phyloP scores from a whole-genome alignment of 2,888 invertebrate genomes.

The Thalpophila matura region DNA sequence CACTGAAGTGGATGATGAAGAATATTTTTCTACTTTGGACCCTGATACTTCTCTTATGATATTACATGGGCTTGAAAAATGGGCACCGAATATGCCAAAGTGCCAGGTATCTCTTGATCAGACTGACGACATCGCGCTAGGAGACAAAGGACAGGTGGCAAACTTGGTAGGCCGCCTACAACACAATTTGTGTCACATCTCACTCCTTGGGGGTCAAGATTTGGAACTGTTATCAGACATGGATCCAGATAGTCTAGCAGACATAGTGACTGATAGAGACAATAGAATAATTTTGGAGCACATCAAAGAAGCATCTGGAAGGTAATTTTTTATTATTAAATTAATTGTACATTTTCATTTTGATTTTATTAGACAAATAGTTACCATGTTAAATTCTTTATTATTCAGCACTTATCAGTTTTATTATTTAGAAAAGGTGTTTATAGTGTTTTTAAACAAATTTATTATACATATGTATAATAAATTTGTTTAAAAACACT shows the following conservation, averaged over 20 bases:
- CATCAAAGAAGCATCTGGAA: constrained; percentile 95
- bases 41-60: constrained; percentile 96
- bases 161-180: constrained; percentile 94
- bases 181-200: constrained; percentile 96
- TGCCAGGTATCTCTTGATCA: constrained; percentile 92
- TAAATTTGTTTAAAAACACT: no score
- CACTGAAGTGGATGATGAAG: constrained; percentile 98
- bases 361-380: not conserved
- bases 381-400: not conserved
- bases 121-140: constrained; percentile 89
- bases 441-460: no score
- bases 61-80: constrained; percentile 94
- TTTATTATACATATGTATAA: no score
- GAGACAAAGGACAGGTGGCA: constrained; percentile 92
- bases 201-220: constrained; percentile 95
- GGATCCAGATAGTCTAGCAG: constrained; percentile 96
- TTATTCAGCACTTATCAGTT: not conserved
- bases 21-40: constrained; percentile 97
- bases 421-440: no score
- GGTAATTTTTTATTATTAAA: constrained; percentile 79
- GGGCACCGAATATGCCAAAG: constrained; percentile 92
- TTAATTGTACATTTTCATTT: not conserved
- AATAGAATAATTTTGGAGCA: constrained; percentile 95
- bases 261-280: constrained; percentile 94
- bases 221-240: constrained; percentile 96